Percentiles rank a stretch among this genome's conserved stretches.
Conservation (phyloP, 2,797 vertebrate genomes). For the Simalia tracyae region DNA sequence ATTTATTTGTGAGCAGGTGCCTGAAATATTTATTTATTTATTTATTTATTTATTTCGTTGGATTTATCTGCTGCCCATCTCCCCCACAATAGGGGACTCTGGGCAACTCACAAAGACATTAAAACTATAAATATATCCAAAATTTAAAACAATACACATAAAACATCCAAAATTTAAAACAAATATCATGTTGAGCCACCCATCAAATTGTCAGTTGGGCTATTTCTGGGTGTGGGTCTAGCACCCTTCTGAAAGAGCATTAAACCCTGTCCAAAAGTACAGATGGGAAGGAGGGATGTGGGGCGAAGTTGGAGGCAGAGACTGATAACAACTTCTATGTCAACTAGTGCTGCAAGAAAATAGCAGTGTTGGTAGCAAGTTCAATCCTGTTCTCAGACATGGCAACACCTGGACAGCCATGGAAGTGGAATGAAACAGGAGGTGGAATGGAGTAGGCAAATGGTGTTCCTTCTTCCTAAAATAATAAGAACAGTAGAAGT, state of each 20-base stretch:
- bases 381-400: background rate
- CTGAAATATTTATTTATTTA: too few species aligned
- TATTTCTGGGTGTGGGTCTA: background rate
- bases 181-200: too few species aligned
- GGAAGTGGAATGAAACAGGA: background rate
- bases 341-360: background rate
- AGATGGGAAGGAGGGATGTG: too few species aligned
- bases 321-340: background rate
- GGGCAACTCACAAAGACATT: too few species aligned
- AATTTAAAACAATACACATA: too few species aligned
- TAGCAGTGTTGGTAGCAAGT: background rate
- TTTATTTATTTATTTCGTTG: too few species aligned
- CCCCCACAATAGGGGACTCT: too few species aligned
- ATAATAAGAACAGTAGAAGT: background rate
- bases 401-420: background rate
- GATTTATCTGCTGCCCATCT: too few species aligned
- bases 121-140: too few species aligned
- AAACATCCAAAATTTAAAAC: too few species aligned
- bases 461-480: background rate
- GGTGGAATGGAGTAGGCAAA: background rate
- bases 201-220: background rate
- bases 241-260: background rate
- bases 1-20: too few species aligned
- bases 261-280: background rate
- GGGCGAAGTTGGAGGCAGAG: background rate